A percentile compares a stretch with the other conserved stretches of the same genome.
Evolutionary conservation across 2,888 invertebrate species (phyloP).

Genomic region (Clanis bilineata): DNA sequence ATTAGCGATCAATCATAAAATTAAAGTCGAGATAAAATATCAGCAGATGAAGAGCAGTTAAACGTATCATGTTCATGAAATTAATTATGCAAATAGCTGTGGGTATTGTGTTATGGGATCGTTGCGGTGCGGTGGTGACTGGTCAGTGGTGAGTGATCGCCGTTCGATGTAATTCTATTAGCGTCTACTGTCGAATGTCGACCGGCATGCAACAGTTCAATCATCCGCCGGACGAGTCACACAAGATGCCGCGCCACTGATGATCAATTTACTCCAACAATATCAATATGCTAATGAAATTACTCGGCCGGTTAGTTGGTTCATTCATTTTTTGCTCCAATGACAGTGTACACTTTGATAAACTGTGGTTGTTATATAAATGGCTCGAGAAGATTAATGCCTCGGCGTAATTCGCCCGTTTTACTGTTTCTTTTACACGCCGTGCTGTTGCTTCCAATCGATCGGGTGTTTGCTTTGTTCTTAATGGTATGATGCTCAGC

Average conservation of each 20-base stretch:
- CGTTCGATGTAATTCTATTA: conserved; percentile 34
- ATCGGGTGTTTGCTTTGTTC: conserved; percentile 14
- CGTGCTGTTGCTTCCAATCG: conserved; percentile 11
- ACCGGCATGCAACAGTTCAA: conserved; percentile 35
- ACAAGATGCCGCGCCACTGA: conserved; percentile 31
- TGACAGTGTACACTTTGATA: conserved; percentile 18
- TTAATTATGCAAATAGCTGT: conserved; percentile 38
- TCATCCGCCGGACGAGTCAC: conserved; percentile 34
- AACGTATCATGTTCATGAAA: conserved; percentile 33
- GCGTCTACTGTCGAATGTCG: conserved; percentile 39
- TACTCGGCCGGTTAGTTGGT: conserved; percentile 16
- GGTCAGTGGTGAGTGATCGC: conserved; percentile 34
- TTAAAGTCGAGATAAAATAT: conserved; percentile 35
- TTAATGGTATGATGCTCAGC: conserved; percentile 12
- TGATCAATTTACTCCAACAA: conserved; percentile 48
- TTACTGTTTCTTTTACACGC: conserved; percentile 4
- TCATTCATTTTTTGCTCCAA: conserved; percentile 15
- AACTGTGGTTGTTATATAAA: conserved; percentile 17
- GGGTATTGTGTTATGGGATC: conserved; percentile 29
- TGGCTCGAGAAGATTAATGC: conserved; percentile 16
- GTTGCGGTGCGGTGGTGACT: conserved; percentile 34
- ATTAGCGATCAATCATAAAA: conserved; percentile 39
- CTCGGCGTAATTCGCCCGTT: conserved; percentile 14
- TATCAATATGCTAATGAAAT: conserved; percentile 52
- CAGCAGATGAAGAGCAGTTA: conserved; percentile 31